Evolutionary conservation across 2,888 invertebrate species (phyloP), one percentile per base, ranked within the genome.

Genomic region (Philonicus albiceps): DNA sequence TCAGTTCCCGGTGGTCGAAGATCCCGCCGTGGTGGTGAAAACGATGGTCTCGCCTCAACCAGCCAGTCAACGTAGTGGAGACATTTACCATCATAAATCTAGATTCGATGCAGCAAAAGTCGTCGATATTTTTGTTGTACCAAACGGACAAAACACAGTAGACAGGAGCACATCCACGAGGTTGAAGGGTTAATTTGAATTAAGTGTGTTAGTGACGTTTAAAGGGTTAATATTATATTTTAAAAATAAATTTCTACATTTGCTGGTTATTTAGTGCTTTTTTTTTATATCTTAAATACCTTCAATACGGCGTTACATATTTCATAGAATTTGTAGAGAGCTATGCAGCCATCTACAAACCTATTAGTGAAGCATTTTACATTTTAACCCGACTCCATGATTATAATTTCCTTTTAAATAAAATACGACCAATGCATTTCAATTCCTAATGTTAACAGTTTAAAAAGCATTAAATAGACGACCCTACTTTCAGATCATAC

Each of bases 21-120:
- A 89, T 92, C 92, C 55, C 91, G 90, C 86, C 92, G 91, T 83
- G 92, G 92, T 87, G 92, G 91, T 73, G 92, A 92, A 89, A 92
- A 92, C 88, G 92, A 92, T 85, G 92, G 92, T 86, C 93, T 91
- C 87, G 90, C 91, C 89, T 92, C 92, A 53, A 91, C 89, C 86
- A 92, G 88, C 93, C 93, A 93, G 89, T 92, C 92, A 88, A 92
- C 90, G 88, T 92, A 92, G 88, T 92, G 92, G 88, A 92, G 89
- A 89, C 93, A 93, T 91, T 92, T 93, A 89, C 92, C 91, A 89
- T 92, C 92, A 90, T 92, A 92, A 90, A 92, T 92, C 92, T 92
- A 88, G 30, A 86, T 19, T 75, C 55, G 22, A 73, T 81, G 72
- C 31, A 30, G 83, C 31, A 73, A 30, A 3, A 43, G 76, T 83